phyloP scores from a whole-genome alignment of 2,797 vertebrate species.

The Gambusia yucatana region DNA sequence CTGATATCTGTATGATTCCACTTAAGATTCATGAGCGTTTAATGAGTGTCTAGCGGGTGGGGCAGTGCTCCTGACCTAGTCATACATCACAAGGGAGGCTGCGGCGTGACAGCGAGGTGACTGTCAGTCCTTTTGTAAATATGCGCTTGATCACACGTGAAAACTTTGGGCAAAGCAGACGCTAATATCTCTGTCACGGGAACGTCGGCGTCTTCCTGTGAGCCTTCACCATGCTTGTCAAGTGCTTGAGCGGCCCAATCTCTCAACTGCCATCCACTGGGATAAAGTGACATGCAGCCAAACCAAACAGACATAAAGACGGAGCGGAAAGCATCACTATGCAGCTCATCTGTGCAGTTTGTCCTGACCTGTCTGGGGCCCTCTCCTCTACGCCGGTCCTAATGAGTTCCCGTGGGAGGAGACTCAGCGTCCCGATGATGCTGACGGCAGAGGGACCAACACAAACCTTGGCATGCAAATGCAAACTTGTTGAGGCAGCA shows the following conservation, averaged over 20 bases:
- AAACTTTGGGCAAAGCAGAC: slow-evolving; percentile 7
- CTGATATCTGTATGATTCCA: slow-evolving; percentile 20
- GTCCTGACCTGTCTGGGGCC: slow-evolving; percentile 78
- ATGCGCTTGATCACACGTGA: slow-evolving; percentile 14
- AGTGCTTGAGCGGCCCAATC: slow-evolving; percentile 62
- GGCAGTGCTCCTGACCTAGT: slow-evolving; percentile 45
- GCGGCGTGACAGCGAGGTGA: slow-evolving; percentile 54
- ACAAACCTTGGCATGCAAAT: slow-evolving; percentile 22
- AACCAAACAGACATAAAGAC: slow-evolving; percentile 67
- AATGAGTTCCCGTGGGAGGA: slow-evolving; percentile 80
- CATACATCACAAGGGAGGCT: slow-evolving; percentile 54
- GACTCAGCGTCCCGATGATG: slow-evolving; percentile 70
- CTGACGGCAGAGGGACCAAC: neutral
- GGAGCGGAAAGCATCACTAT: slow-evolving; percentile 78
- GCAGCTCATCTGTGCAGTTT: slow-evolving; percentile 71
- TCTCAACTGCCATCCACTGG: slow-evolving; percentile 66
- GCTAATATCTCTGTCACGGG: slow-evolving; percentile 14
- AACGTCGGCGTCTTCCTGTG: slow-evolving; percentile 17
- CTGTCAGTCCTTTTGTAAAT: slow-evolving; percentile 40
- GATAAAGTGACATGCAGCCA: slow-evolving; percentile 59
- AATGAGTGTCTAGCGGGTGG: slow-evolving; percentile 54
- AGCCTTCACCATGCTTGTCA: slow-evolving; percentile 69
- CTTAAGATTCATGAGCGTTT: slow-evolving; percentile 62
- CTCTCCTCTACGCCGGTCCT: slow-evolving; percentile 72
- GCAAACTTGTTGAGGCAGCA: slow-evolving; percentile 31